Conservation (phyloP, 2,888 invertebrate species). For the Eurois occulta region DNA sequence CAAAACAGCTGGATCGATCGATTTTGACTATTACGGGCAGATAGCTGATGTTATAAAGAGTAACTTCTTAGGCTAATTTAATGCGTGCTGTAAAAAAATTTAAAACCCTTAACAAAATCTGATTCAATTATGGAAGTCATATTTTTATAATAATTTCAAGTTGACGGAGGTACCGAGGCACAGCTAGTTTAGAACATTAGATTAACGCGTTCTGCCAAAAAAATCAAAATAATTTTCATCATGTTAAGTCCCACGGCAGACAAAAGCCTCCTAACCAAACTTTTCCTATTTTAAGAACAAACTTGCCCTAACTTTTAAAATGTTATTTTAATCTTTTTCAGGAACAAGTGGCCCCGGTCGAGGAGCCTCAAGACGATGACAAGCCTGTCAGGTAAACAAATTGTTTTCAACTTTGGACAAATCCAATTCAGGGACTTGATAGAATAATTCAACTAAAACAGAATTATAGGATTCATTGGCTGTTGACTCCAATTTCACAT, state of each 20-base stretch:
- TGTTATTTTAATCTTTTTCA: constrained; percentile 70
- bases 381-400: constrained; percentile 76
- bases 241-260: background rate
- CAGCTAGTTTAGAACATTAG: background rate
- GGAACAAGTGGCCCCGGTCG: constrained; percentile 86
- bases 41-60: too few relatives aligned
- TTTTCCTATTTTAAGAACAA: background rate
- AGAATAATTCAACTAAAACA: constrained; percentile 16
- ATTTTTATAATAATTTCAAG: too few relatives aligned
- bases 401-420: constrained; percentile 11
- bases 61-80: too few relatives aligned
- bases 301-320: background rate
- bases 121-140: too few relatives aligned
- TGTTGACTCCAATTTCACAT: constrained; percentile 22
- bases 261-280: background rate
- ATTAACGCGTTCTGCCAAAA: background rate
- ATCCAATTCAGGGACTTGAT: constrained; percentile 5
- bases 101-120: too few relatives aligned
- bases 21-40: too few relatives aligned
- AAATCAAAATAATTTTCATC: background rate
- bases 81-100: too few relatives aligned
- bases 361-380: constrained; percentile 84
- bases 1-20: too few relatives aligned
- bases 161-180: too few relatives aligned
- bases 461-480: constrained; percentile 14